Evolutionary conservation across 2,113 vertebrate species (phyloP).

Genomic region (Genyomyrus donnyi): DNA sequence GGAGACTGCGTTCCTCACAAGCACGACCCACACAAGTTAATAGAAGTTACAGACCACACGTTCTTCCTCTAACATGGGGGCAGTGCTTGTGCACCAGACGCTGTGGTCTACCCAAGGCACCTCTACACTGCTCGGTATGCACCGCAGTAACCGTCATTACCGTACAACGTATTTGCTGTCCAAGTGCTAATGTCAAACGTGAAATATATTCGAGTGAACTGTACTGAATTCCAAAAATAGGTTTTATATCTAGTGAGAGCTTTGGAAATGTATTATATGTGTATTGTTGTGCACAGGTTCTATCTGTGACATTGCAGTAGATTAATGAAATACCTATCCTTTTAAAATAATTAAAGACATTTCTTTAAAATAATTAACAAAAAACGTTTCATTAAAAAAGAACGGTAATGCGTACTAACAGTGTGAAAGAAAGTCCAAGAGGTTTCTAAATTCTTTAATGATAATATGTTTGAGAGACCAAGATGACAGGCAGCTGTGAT

Average conservation of each 20-base stretch:
- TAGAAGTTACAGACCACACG: conserved; percentile 43
- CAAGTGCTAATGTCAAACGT: conserved; percentile 4
- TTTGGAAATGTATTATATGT: background rate
- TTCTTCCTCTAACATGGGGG: background rate
- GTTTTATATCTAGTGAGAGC: background rate
- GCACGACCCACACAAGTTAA: conserved; percentile 52
- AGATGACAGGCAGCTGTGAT: background rate
- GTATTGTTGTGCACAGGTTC: background rate
- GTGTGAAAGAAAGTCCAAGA: background rate
- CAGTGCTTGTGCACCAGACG: background rate
- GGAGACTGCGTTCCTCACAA: conserved; percentile 37
- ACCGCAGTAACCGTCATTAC: background rate
- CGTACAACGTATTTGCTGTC: background rate
- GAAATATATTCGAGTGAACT: background rate
- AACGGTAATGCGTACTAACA: background rate
- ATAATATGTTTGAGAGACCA: background rate
- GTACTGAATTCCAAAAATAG: background rate
- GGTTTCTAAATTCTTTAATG: background rate
- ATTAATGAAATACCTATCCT: background rate
- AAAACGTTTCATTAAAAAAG: background rate
- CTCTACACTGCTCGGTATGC: background rate
- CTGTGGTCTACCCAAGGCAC: background rate
- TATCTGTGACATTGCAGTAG: background rate
- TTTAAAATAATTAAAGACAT: background rate
- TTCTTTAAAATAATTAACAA: background rate